phyloP scores from a whole-genome alignment of 2,797 vertebrate genomes.

The Micromesistius poutassou region DNA sequence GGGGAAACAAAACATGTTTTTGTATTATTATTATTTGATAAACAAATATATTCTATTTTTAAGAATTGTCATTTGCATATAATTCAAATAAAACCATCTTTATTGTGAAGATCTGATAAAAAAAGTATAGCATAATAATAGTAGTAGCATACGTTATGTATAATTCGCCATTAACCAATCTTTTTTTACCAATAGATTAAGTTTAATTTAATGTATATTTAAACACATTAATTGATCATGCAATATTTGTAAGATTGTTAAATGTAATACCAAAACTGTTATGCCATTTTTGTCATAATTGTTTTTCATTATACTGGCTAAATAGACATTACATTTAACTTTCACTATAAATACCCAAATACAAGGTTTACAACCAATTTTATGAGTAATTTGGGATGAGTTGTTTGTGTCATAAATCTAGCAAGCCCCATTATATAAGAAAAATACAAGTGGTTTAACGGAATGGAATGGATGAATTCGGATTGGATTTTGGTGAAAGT shows the following conservation, averaged over 20 bases:
- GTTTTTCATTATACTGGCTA: neutral
- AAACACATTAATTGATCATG: neutral
- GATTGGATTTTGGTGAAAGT: neutral
- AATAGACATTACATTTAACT: neutral
- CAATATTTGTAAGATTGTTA: neutral
- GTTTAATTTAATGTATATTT: neutral
- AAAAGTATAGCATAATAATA: no score
- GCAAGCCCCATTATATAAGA: neutral
- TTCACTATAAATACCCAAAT: neutral
- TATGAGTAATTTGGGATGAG: neutral
- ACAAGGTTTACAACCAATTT: neutral
- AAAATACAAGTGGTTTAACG: neutral
- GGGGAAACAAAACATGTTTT: neutral
- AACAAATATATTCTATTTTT: neutral
- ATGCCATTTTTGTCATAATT: neutral
- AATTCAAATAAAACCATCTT: neutral
- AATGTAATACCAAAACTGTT: neutral
- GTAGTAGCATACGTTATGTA: no score
- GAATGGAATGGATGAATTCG: neutral
- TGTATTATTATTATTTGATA: neutral
- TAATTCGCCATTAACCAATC: neutral
- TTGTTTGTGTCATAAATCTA: neutral
- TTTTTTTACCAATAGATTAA: neutral
- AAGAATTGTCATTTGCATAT: neutral
- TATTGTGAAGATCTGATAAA: neutral